A percentile compares a stretch with the other conserved stretches of the same genome.
phyloP scores from a whole-genome alignment of 37 sponge, comb jelly and placozoan species.

The Dysidea cf. avara region DNA sequence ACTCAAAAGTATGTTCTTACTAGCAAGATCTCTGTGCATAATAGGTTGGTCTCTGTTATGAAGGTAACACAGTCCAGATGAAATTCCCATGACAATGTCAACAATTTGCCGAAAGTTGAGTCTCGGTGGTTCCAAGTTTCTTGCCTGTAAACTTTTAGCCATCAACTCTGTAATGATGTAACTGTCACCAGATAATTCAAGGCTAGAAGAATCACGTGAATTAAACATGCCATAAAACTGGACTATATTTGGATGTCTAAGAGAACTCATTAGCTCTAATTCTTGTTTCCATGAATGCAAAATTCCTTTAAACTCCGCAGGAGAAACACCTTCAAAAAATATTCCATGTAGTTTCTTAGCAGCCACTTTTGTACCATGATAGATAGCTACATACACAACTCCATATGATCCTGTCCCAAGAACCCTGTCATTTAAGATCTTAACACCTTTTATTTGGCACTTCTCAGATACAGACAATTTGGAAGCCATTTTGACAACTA shows the following conservation, averaged over 20 bases:
- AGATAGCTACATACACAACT: slow-evolving; percentile 47
- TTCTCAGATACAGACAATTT: too few species aligned
- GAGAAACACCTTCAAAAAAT: slow-evolving; percentile 27
- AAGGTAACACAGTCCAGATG: slow-evolving; percentile 62
- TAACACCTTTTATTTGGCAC: too few species aligned
- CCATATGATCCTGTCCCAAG: slow-evolving; percentile 54
- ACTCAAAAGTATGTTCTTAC: slow-evolving; percentile 68
- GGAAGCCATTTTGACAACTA: too few species aligned
- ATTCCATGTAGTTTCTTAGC: slow-evolving; percentile 53
- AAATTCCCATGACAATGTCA: slow-evolving; percentile 39
- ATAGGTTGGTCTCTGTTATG: slow-evolving; percentile 66
- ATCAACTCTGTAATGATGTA: slow-evolving; percentile 63
- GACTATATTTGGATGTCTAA: slow-evolving; percentile 82
- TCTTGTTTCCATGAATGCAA: slow-evolving; percentile 46
- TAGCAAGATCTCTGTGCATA: slow-evolving; percentile 72
- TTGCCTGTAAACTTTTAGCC: slow-evolving; percentile 24
- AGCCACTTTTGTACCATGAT: slow-evolving; percentile 57
- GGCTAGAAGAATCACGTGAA: background rate
- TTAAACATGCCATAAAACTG: slow-evolving; percentile 60
- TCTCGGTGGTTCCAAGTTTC: slow-evolving; percentile 27
- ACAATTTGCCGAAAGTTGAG: slow-evolving; percentile 46
- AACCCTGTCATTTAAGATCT: too few species aligned
- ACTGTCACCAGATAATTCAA: slow-evolving; percentile 14
- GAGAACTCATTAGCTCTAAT: slow-evolving; percentile 14
- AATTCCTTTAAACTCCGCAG: slow-evolving; percentile 15